Conservation (phyloP, 2,113 vertebrate species). For the Irena cyanogastra region DNA sequence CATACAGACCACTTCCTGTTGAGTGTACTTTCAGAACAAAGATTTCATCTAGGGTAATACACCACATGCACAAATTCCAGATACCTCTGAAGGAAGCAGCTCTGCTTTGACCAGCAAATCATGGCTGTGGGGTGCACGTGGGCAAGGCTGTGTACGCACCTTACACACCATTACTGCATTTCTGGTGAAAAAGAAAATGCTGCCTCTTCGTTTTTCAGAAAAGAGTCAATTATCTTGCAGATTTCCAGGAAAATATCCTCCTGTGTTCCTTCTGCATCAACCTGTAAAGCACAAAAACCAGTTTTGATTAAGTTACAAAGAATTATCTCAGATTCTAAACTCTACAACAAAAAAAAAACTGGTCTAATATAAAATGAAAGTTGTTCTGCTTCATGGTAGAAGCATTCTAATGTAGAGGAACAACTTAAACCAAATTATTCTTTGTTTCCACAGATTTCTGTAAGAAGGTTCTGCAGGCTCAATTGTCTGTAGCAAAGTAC, state of each 20-base stretch:
- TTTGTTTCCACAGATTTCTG: not conserved
- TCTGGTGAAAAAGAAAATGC: not conserved
- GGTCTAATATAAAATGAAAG: not conserved
- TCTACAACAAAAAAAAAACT: not conserved
- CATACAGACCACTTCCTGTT: not conserved
- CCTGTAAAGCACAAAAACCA: constrained; percentile 62
- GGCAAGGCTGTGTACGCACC: not conserved
- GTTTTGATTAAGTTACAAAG: not conserved
- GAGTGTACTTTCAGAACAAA: not conserved
- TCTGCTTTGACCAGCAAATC: constrained; percentile 25
- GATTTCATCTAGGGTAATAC: not conserved
- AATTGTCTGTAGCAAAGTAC: not conserved
- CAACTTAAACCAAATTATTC: not conserved
- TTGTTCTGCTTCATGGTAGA: not conserved
- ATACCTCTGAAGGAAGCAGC: constrained; percentile 13
- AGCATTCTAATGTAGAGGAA: not conserved
- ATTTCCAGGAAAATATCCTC: constrained; percentile 86
- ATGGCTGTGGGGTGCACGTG: not conserved
- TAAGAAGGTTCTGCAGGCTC: not conserved
- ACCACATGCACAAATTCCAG: constrained; percentile 56
- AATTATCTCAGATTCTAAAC: not conserved
- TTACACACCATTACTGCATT: not conserved
- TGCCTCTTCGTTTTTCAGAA: constrained; percentile 61
- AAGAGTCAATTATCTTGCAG: constrained; percentile 80
- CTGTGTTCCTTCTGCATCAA: constrained; percentile 85